These are phyloP conservation scores for Rhea pennata DNA, from an alignment of 2,113 vertebrate genomes.

Conservation along the genomic window DNA sequence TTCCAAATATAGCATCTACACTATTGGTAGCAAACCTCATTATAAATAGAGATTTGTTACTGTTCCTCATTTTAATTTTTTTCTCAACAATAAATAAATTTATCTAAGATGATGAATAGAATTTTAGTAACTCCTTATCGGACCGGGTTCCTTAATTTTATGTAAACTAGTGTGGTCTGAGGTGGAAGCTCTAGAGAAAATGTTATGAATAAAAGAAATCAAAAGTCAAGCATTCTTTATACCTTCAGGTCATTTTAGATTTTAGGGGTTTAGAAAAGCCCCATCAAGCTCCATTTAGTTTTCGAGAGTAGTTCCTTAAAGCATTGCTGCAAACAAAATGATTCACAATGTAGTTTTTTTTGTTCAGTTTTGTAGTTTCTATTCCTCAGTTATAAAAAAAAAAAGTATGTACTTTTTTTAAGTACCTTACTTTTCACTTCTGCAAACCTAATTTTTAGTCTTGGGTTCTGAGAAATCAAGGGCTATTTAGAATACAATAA, in stretches of 20 bases:
- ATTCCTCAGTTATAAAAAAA: not conserved
- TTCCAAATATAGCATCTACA: not conserved
- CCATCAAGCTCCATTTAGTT: slow-evolving; percentile 13
- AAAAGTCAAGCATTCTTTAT: not conserved
- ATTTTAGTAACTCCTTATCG: not conserved
- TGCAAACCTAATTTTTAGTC: slow-evolving; percentile 63
- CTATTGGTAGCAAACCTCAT: not conserved
- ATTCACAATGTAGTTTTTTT: not conserved
- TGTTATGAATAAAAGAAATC: not conserved
- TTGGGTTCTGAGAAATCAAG: slow-evolving; percentile 71
- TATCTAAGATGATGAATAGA: not conserved
- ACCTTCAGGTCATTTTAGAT: not conserved
- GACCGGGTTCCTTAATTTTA: not conserved
- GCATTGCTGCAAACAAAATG: slow-evolving; percentile 23
- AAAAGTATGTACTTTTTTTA: slow-evolving; percentile 1
- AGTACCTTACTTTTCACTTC: slow-evolving; percentile 58
- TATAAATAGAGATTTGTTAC: not conserved
- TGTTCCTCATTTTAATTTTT: not conserved
- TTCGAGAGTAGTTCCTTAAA: slow-evolving; percentile 29
- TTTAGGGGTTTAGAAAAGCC: not conserved
- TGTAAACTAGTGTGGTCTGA: not conserved
- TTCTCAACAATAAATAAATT: not conserved
- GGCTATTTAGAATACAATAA: slow-evolving; percentile 72
- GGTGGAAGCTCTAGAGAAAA: not conserved
- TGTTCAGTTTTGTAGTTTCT: slow-evolving; percentile 11